A percentile compares a stretch with the other conserved stretches of the same genome.
These are phyloP conservation scores for Oncorhynchus keta DNA, from an alignment of 2,113 vertebrate genomes.

Conservation along the genomic window DNA sequence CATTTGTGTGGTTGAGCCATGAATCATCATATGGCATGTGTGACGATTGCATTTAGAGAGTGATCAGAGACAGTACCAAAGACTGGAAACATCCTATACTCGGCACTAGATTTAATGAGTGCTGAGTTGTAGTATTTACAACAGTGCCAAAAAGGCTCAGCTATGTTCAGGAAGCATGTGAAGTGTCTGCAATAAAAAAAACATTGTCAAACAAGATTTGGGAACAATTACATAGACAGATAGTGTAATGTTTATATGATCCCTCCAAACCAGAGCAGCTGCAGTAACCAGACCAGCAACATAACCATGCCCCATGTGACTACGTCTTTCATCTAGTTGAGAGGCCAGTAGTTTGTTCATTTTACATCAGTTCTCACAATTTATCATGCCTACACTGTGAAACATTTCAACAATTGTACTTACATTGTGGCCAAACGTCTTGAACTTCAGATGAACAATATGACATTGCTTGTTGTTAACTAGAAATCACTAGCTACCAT, in stretches of 20 bases:
- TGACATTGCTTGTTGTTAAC: too few relatives aligned
- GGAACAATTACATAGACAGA: slow-evolving; percentile 78
- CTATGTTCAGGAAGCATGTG: slow-evolving; percentile 72
- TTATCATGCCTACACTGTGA: too few relatives aligned
- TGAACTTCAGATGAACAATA: too few relatives aligned
- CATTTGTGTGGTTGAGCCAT: background rate
- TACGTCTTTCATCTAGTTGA: background rate
- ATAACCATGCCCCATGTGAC: slow-evolving; percentile 13
- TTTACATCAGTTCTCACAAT: too few relatives aligned
- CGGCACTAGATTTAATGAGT: slow-evolving; percentile 49
- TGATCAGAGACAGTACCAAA: background rate
- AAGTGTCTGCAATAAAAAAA: slow-evolving; percentile 74
- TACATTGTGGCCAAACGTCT: too few relatives aligned
- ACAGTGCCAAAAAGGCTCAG: slow-evolving; percentile 60
- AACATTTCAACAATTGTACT: too few relatives aligned
- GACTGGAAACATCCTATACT: slow-evolving; percentile 6
- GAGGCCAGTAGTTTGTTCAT: too few relatives aligned
- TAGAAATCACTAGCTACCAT: too few relatives aligned
- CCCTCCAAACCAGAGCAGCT: slow-evolving; percentile 30
- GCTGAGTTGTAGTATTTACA: slow-evolving; percentile 66
- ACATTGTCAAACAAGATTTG: slow-evolving; percentile 79
- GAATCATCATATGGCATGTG: background rate
- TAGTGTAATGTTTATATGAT: slow-evolving; percentile 41
- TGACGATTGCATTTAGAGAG: background rate
- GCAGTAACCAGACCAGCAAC: slow-evolving; percentile 1